Evolutionary conservation across 2,888 invertebrate genomes (phyloP).

Genomic region (Bruchidius siliquastri): DNA sequence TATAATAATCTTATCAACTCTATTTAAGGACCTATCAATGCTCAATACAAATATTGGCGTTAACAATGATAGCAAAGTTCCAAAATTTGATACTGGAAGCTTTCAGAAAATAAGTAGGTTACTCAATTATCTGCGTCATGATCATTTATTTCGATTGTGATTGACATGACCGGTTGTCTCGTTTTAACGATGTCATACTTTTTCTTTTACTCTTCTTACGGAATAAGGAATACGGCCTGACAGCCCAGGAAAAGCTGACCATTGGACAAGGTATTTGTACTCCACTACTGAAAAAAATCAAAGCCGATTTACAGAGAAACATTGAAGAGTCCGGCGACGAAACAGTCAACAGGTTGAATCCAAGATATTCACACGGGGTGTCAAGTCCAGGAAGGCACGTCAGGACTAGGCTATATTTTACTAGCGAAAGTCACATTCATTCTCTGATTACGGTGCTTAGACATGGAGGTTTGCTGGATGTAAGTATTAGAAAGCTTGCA

Average conservation of each 20-base stretch:
- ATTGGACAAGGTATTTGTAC: slow-evolving; percentile 98
- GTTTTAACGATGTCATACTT: neutral
- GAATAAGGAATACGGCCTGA: slow-evolving; percentile 88
- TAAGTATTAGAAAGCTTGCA: slow-evolving; percentile 52
- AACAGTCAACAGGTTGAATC: slow-evolving; percentile 92
- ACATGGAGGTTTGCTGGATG: slow-evolving; percentile 85
- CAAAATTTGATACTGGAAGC: too few relatives aligned
- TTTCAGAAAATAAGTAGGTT: too few relatives aligned
- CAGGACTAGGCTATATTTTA: slow-evolving; percentile 97
- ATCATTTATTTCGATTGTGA: neutral
- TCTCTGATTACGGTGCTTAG: slow-evolving; percentile 92
- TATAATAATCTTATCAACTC: too few relatives aligned
- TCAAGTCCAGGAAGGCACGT: slow-evolving; percentile 98
- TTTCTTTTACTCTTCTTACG: slow-evolving; percentile 20
- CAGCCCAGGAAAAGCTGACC: slow-evolving; percentile 89
- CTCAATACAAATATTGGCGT: too few relatives aligned
- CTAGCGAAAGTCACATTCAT: slow-evolving; percentile 98
- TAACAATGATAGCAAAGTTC: too few relatives aligned
- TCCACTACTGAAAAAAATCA: slow-evolving; percentile 90
- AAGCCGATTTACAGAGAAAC: slow-evolving; percentile 89
- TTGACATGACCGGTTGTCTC: neutral
- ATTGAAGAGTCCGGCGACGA: slow-evolving; percentile 89
- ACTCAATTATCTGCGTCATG: too few relatives aligned
- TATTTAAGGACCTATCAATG: too few relatives aligned
- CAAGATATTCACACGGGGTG: slow-evolving; percentile 96